Evolutionary conservation across 2,113 vertebrate species (phyloP), one percentile per base, ranked within the genome.

Genomic region (Siphamia tubifer): DNA sequence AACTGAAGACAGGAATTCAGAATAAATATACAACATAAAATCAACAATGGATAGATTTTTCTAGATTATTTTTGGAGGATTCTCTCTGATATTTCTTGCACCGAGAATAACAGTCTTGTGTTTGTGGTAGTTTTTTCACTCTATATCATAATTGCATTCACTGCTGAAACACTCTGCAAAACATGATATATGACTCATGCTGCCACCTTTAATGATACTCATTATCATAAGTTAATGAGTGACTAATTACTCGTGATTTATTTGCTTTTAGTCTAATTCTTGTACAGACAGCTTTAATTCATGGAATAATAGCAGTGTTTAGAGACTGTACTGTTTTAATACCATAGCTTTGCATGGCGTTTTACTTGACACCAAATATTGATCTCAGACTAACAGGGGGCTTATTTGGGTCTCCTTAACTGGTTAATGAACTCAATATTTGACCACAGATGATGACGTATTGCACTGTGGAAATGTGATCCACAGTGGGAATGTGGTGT

Each of bases 141-240:
- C n/a, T n/a, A n/a, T n/a, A n/a, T n/a, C n/a, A n/a, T n/a, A n/a
- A n/a, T n/a, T n/a, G n/a, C n/a, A n/a, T n/a, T n/a, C n/a, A n/a
- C n/a, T n/a, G n/a, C n/a, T n/a, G n/a, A n/a, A n/a, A n/a, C n/a
- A n/a, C n/a, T 40, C 38, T 28, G 34, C 21, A 55, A 35, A 69
- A 30, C 25, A 24, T 61, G 19, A 49, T 38, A 6, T 58, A 55
- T 44, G 44, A 68, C 31, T 55, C 25, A 72, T 45, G 52, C 23
- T 44, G 6, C 21, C 25, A 30, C 21, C 28, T 66, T 40, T 27
- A 55, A 17, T 15, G 40, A 21, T 8, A 39, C 44, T 4, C 45
- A 13, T 13, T 16, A 15, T 13, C 20, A 15, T 38, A 34, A 72
- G 52, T 61, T n/a, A 16, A 31, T 64, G 12, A 55, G 17, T 51